Evolutionary conservation across 2,888 invertebrate genomes (phyloP).

Genomic region (Odontocerum albicorne): DNA sequence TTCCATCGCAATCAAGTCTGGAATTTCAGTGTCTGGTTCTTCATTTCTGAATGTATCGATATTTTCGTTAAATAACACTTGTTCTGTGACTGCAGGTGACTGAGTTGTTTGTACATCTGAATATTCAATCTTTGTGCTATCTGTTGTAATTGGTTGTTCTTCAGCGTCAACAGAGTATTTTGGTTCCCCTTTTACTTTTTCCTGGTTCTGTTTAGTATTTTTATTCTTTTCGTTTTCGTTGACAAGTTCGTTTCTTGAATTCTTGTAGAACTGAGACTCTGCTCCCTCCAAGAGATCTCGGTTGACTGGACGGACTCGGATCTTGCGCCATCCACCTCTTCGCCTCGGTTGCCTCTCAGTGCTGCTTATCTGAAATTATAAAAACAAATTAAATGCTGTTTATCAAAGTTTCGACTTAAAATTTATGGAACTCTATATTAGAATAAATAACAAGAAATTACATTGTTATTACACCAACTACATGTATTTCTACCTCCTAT

Average conservation of each 20-base stretch:
- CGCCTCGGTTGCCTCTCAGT: slow-evolving; percentile 49
- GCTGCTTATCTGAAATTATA: slow-evolving; percentile 29
- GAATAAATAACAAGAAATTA: no score
- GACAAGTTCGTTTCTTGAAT: slow-evolving; percentile 58
- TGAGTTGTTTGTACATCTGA: slow-evolving; percentile 38
- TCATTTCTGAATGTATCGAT: slow-evolving; percentile 23
- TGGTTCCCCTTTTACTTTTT: slow-evolving; percentile 42
- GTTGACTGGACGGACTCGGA: slow-evolving; percentile 60
- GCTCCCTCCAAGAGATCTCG: slow-evolving; percentile 73
- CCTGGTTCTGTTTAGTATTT: slow-evolving; percentile 44
- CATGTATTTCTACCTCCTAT: no score
- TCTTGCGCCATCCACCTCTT: slow-evolving; percentile 75
- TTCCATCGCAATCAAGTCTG: slow-evolving; percentile 48
- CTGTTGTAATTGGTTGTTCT: slow-evolving; percentile 37
- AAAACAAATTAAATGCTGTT: background rate
- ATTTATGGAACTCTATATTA: no score
- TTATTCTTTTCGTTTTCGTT: slow-evolving; percentile 41
- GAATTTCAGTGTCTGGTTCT: slow-evolving; percentile 46
- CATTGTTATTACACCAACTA: no score
- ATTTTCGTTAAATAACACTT: background rate
- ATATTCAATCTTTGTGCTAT: slow-evolving; percentile 39
- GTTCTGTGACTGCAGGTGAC: background rate
- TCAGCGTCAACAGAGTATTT: slow-evolving; percentile 27
- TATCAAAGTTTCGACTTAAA: no score
- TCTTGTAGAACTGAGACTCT: slow-evolving; percentile 70